phyloP scores from a whole-genome alignment of 2,888 invertebrate species.

The Lasiommata megera region DNA sequence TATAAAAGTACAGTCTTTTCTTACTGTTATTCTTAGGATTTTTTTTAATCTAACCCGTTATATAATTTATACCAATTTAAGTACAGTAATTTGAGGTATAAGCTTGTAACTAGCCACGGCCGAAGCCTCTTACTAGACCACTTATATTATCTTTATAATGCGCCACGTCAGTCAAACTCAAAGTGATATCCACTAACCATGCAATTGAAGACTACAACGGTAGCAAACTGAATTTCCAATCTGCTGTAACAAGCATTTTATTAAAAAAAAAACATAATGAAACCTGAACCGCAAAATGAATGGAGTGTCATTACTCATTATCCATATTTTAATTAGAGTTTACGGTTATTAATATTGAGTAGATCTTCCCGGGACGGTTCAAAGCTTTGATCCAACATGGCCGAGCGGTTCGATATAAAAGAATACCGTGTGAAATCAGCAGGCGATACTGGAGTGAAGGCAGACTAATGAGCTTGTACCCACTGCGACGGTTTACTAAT shows the following conservation, averaged over 20 bases:
- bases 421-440: constrained; percentile 5
- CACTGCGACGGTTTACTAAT: neutral
- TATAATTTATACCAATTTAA: too few relatives aligned
- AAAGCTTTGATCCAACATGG: constrained; percentile 9
- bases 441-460: neutral
- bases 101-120: too few relatives aligned
- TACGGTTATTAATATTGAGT: constrained; percentile 8
- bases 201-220: too few relatives aligned
- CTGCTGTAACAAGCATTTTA: neutral
- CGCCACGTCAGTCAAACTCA: too few relatives aligned
- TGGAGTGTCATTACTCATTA: constrained; percentile 8
- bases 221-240: too few relatives aligned
- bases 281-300: neutral
- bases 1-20: too few relatives aligned
- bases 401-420: constrained; percentile 5
- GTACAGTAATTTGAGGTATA: too few relatives aligned
- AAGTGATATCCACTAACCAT: too few relatives aligned
- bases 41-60: too few relatives aligned
- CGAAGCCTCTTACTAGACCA: too few relatives aligned
- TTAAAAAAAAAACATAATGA: neutral
- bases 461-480: constrained; percentile 3
- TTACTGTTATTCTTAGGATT: too few relatives aligned
- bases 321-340: constrained; percentile 15
- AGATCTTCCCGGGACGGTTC: neutral
- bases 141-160: too few relatives aligned